Conservation (phyloP, 2,797 vertebrate species). For the Aldrovandia affinis region DNA sequence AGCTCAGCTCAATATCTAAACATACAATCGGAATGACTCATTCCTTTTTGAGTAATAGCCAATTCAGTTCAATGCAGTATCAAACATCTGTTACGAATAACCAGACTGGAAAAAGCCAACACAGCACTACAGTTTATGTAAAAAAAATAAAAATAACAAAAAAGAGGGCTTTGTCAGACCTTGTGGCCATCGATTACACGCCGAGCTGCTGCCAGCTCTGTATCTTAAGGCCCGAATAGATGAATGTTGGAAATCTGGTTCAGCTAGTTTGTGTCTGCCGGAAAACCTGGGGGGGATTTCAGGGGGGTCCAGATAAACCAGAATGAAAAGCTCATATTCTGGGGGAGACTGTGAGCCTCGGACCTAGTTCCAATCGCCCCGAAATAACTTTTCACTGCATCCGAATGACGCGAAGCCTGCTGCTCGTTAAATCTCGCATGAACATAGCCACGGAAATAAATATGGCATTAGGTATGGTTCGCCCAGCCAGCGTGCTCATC, state of each 20-base stretch:
- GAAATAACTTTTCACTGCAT: background rate
- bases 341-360: background rate
- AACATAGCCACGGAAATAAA: background rate
- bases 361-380: background rate
- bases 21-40: background rate
- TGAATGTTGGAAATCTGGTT: background rate
- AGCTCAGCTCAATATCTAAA: background rate
- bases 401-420: background rate
- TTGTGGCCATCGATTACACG: background rate
- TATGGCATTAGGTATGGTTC: background rate
- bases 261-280: no score
- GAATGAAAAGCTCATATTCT: background rate
- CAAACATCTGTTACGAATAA: conserved; percentile 14
- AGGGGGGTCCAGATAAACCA: background rate
- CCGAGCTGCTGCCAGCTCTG: background rate
- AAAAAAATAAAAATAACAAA: background rate
- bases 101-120: background rate
- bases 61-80: background rate
- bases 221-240: background rate
- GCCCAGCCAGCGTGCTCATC: background rate
- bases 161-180: background rate
- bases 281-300: background rate
- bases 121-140: background rate
- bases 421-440: background rate
- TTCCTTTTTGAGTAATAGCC: conserved; percentile 5